Evolutionary conservation across 1,140 invertebrate genomes (phyloP), one percentile per base, ranked within the genome.

Genomic region (fruit fly (Drosophila melanogaster)): DNA sequence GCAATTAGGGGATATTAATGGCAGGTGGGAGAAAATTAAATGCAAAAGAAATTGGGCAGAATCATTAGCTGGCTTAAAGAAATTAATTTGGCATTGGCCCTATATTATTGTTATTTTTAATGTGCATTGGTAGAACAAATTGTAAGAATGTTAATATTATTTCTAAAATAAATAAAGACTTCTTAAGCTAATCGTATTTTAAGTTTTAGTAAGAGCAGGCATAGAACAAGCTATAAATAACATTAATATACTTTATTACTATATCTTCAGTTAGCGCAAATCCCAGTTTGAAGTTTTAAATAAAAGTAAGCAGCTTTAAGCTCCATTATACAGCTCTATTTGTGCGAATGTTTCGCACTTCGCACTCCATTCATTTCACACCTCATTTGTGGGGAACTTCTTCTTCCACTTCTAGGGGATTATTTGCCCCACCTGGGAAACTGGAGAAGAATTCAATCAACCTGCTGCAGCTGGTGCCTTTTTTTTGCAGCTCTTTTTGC

Each of bases 321-420:
- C 17, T 30, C 1, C 24, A 15, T 17, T 17, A 10, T 30, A 47
- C 22, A 47, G 15, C 55, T 19, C 6, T 61, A 65, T 65, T 61
- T 61, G 62, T 40, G 41, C 43, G 43, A 62, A 47, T 24, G 60
- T 66, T 66, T 66, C 35, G 62, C 62, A 66, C 62, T 62, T 66
- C 35, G 62, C 62, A 66, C 62, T 62, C 62, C 62, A 66, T 62
- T 66, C 62, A 66, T 66, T 66, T 66, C 57, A 66, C 62, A 66
- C 62, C 30, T 65, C 57, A 65, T 62, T 66, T 61, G 44, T 66
- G 62, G n/a, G 62, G n/a, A 35, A 37, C 65, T 12, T 67, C 33
- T 35, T 70, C 41, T 70, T 67, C 43, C 46, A 47, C 49, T 56
- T 30, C 37, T 30, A 43, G 64, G 59, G 46, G 59, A 67, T 67